Percentiles rank a stretch among this genome's conserved stretches.
phyloP scores from a whole-genome alignment of 92 coral and sea anemone genomes.

The Micromussa lordhowensis region DNA sequence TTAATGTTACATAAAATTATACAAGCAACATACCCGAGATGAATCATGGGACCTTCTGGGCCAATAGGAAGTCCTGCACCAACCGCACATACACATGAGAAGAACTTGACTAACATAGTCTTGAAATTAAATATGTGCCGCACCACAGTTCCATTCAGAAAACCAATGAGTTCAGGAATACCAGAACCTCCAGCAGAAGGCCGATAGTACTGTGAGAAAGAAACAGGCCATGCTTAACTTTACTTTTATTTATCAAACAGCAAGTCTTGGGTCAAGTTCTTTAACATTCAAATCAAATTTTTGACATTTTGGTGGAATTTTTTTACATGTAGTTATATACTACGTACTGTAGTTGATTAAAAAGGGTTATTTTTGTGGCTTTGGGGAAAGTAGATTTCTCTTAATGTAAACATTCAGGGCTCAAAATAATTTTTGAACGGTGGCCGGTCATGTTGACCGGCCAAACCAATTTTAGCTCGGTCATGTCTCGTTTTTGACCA shows the following conservation, averaged over 20 bases:
- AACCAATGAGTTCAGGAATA: slow-evolving; percentile 95
- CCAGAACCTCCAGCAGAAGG: slow-evolving; percentile 99
- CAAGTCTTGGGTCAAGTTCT: background rate
- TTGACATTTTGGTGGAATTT: background rate
- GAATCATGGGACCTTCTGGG: slow-evolving; percentile 99
- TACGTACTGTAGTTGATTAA: too few species aligned
- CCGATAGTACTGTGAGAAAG: slow-evolving; percentile 72
- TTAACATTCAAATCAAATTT: too few species aligned
- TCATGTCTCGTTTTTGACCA: too few species aligned
- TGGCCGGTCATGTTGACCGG: too few species aligned
- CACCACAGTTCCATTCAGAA: slow-evolving; percentile 95
- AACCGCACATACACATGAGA: slow-evolving; percentile 98
- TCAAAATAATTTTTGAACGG: too few species aligned
- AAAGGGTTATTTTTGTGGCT: too few species aligned
- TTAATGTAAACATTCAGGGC: too few species aligned
- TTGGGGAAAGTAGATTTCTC: too few species aligned
- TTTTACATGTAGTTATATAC: too few species aligned
- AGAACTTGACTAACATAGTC: slow-evolving; percentile 96
- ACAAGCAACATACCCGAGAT: slow-evolving; percentile 79
- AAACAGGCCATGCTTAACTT: background rate
- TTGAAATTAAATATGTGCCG: slow-evolving; percentile 92
- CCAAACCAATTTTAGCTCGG: too few species aligned
- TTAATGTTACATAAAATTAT: background rate
- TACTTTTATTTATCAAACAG: background rate
- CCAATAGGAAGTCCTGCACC: slow-evolving; percentile 98